Percentiles rank a stretch among this genome's conserved stretches.
phyloP scores from a whole-genome alignment of 2,797 vertebrate species.

The Taenioides sp. region DNA sequence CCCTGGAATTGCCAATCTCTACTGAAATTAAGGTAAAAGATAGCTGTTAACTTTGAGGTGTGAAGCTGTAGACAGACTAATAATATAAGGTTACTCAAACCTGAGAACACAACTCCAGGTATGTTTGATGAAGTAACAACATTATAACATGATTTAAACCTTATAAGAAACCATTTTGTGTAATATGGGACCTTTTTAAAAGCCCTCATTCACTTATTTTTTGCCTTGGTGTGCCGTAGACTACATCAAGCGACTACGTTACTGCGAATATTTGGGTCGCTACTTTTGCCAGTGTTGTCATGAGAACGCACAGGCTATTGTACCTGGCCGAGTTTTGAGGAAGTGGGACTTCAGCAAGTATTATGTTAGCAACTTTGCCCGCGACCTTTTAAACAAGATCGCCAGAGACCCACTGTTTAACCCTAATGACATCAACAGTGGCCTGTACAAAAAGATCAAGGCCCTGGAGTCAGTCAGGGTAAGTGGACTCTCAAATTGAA shows the following conservation, averaged over 20 bases:
- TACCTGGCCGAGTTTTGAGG: conserved; percentile 89
- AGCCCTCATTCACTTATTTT: neutral
- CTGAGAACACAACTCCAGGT: too few relatives aligned
- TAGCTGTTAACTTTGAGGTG: too few relatives aligned
- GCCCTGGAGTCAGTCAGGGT: conserved; percentile 89
- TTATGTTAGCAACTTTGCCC: conserved; percentile 94
- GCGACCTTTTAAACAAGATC: conserved; percentile 93
- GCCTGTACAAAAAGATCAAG: conserved; percentile 91
- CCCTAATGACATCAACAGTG: conserved; percentile 88
- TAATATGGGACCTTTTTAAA: neutral
- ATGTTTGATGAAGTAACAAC: too few relatives aligned
- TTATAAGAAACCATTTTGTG: too few relatives aligned
- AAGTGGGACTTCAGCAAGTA: conserved; percentile 99
- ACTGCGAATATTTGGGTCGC: conserved; percentile 96
- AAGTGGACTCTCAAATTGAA: conserved; percentile 47
- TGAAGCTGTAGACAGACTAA: too few relatives aligned
- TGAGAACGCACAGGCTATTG: conserved; percentile 87
- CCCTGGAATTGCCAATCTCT: too few relatives aligned
- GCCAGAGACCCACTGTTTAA: conserved; percentile 95
- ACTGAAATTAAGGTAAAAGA: too few relatives aligned
- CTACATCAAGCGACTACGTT: conserved; percentile 94
- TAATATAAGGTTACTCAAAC: too few relatives aligned
- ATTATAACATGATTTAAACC: too few relatives aligned
- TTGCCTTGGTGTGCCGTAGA: conserved; percentile 67
- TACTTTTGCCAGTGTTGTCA: conserved; percentile 99